Conservation (phyloP, 1,140 invertebrate species). For the Planococcus citri region DNA sequence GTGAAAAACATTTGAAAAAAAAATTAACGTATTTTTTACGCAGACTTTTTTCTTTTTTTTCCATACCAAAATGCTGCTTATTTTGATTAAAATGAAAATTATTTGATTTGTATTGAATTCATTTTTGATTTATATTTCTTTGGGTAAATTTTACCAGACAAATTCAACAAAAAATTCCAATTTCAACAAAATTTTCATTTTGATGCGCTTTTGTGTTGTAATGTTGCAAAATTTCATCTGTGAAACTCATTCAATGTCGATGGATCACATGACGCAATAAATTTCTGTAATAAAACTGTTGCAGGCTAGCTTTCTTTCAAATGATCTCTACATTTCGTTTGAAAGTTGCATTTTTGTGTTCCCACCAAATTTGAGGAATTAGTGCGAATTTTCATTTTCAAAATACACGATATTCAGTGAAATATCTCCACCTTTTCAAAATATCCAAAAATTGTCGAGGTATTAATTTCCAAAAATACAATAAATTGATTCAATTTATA, state of each 20-base stretch:
- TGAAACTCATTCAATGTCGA: neutral
- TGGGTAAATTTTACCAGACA: too few relatives aligned
- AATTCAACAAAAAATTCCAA: too few relatives aligned
- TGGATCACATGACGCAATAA: conserved; percentile 2
- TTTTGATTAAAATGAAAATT: too few relatives aligned
- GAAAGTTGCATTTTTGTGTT: neutral
- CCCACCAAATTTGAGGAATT: neutral
- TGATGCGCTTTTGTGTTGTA: too few relatives aligned
- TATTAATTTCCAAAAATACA: conserved; percentile 1
- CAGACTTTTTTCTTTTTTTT: too few relatives aligned
- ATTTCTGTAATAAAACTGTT: neutral
- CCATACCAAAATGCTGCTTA: too few relatives aligned
- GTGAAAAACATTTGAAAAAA: too few relatives aligned
- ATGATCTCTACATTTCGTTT: neutral
- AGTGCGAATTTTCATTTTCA: neutral
- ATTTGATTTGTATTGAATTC: too few relatives aligned
- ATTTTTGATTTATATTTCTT: too few relatives aligned
- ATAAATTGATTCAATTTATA: conserved; percentile 4
- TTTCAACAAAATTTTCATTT: too few relatives aligned
- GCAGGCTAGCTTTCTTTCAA: neutral
- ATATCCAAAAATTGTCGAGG: too few relatives aligned
- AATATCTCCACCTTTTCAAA: neutral
- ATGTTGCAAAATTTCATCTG: neutral
- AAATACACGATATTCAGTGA: neutral
- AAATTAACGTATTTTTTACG: too few relatives aligned